A percentile compares a stretch with the other conserved stretches of the same genome.
Conservation (phyloP, 2,113 vertebrate species). For the Pseudonaja textilis region DNA sequence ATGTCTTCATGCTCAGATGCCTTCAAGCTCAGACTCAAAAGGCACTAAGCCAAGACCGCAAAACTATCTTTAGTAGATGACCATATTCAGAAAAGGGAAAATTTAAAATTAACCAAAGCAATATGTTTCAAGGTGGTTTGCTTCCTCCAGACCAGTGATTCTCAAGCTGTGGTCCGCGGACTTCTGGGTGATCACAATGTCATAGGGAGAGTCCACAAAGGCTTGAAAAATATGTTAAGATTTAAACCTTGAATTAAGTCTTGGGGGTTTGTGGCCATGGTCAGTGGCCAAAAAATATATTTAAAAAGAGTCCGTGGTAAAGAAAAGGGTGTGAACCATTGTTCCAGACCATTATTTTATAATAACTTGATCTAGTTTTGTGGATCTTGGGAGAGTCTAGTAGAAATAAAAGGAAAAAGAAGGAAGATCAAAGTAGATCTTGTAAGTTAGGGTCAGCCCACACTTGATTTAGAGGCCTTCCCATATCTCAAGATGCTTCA, state of each 20-base stretch:
- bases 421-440: not conserved
- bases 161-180: not conserved
- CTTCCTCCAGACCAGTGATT: not conserved
- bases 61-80: constrained; percentile 13
- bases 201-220: not conserved
- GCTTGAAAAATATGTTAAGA: not conserved
- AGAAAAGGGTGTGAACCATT: not conserved
- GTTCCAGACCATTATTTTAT: not conserved
- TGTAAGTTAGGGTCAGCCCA: not conserved
- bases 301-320: not conserved
- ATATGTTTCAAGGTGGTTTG: not conserved
- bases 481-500: not conserved
- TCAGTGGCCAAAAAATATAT: not conserved
- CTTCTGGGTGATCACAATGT: not conserved
- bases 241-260: not conserved
- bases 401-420: not conserved
- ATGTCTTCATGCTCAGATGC: constrained; percentile 55
- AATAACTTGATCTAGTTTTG: not conserved
- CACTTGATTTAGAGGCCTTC: not conserved
- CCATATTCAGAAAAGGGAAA: not conserved
- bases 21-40: constrained; percentile 58
- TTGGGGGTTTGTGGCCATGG: not conserved
- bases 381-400: not conserved
- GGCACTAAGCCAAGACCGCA: constrained; percentile 26
- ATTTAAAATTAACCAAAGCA: constrained; percentile 25